Conservation (phyloP, 2,888 invertebrate genomes). For the Tenodera sinensis region DNA sequence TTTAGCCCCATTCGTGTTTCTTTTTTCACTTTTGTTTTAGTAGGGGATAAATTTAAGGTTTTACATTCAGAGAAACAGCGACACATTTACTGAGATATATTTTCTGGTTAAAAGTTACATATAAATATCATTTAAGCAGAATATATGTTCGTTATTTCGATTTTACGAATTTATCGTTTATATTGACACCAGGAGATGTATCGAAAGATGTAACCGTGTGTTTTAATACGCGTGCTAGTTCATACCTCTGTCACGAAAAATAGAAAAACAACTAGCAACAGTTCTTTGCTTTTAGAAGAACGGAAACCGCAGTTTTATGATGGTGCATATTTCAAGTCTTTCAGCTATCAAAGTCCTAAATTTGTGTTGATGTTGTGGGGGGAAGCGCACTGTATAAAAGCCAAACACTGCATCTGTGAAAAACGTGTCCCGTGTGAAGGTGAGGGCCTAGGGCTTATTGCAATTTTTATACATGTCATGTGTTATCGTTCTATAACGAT, state of each 20-base stretch:
- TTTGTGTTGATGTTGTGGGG: neutral
- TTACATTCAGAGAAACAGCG: neutral
- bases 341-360: neutral
- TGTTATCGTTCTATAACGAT: neutral
- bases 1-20: too few relatives aligned
- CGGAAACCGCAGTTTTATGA: neutral
- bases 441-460: neutral
- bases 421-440: neutral
- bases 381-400: neutral
- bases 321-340: neutral
- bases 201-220: neutral
- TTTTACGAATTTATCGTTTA: neutral
- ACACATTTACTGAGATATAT: neutral
- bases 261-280: neutral
- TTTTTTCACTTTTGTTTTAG: neutral
- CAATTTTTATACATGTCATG: neutral
- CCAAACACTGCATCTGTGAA: neutral
- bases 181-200: neutral
- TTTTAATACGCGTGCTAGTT: neutral
- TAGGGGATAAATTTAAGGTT: neutral
- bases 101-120: neutral
- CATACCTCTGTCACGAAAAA: neutral
- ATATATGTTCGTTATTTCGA: neutral
- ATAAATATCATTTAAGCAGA: neutral
- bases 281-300: neutral